These are phyloP conservation scores for Phthorimaea operculella DNA, from an alignment of 1,140 invertebrate species.

Conservation along the genomic window DNA sequence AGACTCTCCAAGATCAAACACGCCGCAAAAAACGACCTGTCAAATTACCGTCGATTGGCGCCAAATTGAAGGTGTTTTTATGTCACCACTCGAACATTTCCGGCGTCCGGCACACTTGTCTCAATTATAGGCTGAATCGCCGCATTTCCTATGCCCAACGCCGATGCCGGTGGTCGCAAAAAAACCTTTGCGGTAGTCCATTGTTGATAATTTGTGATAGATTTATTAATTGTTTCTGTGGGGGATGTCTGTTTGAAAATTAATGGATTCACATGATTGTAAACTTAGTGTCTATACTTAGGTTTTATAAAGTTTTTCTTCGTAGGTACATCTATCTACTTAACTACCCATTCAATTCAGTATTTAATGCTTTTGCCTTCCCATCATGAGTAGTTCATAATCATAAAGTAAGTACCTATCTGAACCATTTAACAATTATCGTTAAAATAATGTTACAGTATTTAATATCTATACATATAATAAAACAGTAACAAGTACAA, in stretches of 20 bases:
- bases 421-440: too few species aligned
- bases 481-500: too few species aligned
- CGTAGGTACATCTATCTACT: too few species aligned
- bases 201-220: constrained; percentile 8
- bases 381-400: too few species aligned
- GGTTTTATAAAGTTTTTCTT: too few species aligned
- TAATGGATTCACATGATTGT: too few species aligned
- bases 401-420: too few species aligned
- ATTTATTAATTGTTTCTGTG: constrained; percentile 10
- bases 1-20: neutral
- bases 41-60: constrained; percentile 35
- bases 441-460: too few species aligned
- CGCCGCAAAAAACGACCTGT: constrained; percentile 21
- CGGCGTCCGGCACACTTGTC: constrained; percentile 33
- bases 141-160: constrained; percentile 37
- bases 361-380: too few species aligned
- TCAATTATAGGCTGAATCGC: constrained; percentile 42
- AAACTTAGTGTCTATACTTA: too few species aligned
- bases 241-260: neutral
- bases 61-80: constrained; percentile 31
- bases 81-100: constrained; percentile 31
- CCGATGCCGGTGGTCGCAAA: constrained; percentile 29
- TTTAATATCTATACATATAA: too few species aligned
- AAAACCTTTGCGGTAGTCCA: constrained; percentile 3
- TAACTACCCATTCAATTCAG: too few species aligned